Conservation (phyloP, 2,113 vertebrate species). For the Oxygymnocypris stewartii region DNA sequence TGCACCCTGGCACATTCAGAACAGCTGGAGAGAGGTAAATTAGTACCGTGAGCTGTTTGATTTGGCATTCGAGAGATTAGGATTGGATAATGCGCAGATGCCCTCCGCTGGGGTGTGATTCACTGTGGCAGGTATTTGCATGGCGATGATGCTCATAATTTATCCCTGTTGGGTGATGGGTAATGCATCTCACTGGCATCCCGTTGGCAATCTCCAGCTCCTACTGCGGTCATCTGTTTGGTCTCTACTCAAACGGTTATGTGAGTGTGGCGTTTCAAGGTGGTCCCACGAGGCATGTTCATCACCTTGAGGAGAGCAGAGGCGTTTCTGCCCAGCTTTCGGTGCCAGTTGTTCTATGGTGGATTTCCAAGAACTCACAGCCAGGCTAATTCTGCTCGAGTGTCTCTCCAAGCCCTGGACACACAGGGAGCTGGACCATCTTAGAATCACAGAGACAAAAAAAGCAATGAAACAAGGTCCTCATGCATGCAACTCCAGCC, state of each 20-base stretch:
- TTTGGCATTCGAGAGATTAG: constrained; percentile 32
- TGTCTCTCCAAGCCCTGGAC: constrained; percentile 1
- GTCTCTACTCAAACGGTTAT: neutral
- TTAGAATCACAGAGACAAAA: neutral
- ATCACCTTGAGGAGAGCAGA: constrained; percentile 40
- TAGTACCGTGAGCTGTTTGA: constrained; percentile 31
- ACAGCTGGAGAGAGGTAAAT: constrained; percentile 40
- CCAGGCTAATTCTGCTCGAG: constrained; percentile 10
- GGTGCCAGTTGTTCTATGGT: constrained; percentile 6
- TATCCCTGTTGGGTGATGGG: constrained; percentile 36
- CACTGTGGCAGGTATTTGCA: constrained; percentile 40
- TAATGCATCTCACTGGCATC: constrained; percentile 44
- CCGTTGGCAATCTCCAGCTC: neutral
- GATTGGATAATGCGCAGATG: neutral
- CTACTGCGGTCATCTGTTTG: constrained; percentile 23
- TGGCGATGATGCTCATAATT: constrained; percentile 44
- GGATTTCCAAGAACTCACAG: neutral
- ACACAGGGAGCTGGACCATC: neutral
- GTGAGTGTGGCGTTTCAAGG: constrained; percentile 20
- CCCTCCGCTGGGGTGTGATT: constrained; percentile 28
- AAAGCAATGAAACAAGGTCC: neutral
- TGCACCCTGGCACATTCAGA: constrained; percentile 11
- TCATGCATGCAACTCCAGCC: neutral
- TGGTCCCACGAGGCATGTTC: constrained; percentile 55
- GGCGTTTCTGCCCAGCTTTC: neutral